Conservation (phyloP, 1,140 invertebrate species). For the Papilio polytes region DNA sequence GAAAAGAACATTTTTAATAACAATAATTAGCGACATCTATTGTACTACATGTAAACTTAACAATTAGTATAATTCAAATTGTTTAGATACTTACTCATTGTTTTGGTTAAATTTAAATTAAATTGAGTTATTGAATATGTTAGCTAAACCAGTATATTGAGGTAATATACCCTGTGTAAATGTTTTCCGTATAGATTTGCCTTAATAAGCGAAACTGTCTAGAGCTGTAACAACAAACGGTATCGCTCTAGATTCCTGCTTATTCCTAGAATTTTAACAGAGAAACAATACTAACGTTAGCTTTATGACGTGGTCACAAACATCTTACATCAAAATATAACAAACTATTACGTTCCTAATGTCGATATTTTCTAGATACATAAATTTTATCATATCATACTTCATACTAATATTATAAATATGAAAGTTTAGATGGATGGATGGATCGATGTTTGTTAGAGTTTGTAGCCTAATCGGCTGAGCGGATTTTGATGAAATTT, state of each 20-base stretch:
- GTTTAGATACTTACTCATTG: neutral
- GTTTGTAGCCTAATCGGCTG: too few species aligned
- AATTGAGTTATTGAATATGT: too few species aligned
- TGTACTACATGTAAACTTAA: too few species aligned
- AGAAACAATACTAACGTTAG: neutral
- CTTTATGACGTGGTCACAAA: neutral
- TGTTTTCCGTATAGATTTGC: neutral
- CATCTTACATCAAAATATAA: neutral
- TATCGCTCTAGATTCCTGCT: neutral
- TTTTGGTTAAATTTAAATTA: neutral
- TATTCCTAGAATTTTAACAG: neutral
- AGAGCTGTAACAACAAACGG: neutral
- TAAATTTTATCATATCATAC: too few species aligned
- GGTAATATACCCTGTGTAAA: neutral
- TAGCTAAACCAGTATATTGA: neutral
- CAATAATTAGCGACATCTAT: neutral
- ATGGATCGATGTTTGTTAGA: too few species aligned
- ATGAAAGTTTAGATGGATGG: too few species aligned
- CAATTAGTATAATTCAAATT: neutral
- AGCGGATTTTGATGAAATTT: too few species aligned
- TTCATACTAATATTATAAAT: too few species aligned
- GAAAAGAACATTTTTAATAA: neutral
- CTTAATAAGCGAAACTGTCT: neutral
- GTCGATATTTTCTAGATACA: neutral
- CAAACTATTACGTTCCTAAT: neutral